Base-by-base conservation (phyloP, 2,113 vertebrate species). In the Myanophis thanlyinensis region DNA sequence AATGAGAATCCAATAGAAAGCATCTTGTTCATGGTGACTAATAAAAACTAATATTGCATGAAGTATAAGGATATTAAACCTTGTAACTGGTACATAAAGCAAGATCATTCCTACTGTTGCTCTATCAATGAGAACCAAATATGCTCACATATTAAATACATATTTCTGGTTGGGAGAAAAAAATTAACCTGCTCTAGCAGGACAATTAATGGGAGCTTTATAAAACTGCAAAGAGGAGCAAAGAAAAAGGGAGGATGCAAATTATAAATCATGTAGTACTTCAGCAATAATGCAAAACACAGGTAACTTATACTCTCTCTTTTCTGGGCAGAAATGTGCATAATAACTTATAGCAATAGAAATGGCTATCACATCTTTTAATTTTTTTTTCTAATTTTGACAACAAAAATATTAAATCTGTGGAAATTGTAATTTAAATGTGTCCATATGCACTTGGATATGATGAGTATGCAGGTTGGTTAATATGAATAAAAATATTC, bases 31-130 rank as follows among this genome's bases (percentile, higher is more conserved):
- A 98, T 98, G 97, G 97, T 5, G 94, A 98, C 98, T 98, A 98
- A 98, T 98, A 98, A 98, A 98, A 98, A 98, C 98, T 98, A 98
- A 98, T 98, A 98, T 97, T 93, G 97, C 97, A 98, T 98, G 97
- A 97, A 97, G 93, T 97, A 98, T 98, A 98, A 98, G 97, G 97
- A 98, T 98, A 98, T 98, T 98, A 98, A 97, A 98, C 97, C 97
- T 97, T 98, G 97, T 98, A 97, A 97, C 97, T 97, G 98, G 97
- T 97, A 98, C 97, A 98, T 98, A 98, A 98, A 98, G 98, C 97
- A 98, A 97, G 97, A 97, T 94, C 96, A 96, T 97, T 97, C 96
- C 96, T 97, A 98, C 97, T 98, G 97, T 97, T 97, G 96, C 94
- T 97, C 97, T 95, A 95, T 96, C 97, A 96, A 96, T 96, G 97